Evolutionary conservation across 2,888 invertebrate species (phyloP), one percentile per base, ranked within the genome.

Genomic region (Hypolimnas misippus): DNA sequence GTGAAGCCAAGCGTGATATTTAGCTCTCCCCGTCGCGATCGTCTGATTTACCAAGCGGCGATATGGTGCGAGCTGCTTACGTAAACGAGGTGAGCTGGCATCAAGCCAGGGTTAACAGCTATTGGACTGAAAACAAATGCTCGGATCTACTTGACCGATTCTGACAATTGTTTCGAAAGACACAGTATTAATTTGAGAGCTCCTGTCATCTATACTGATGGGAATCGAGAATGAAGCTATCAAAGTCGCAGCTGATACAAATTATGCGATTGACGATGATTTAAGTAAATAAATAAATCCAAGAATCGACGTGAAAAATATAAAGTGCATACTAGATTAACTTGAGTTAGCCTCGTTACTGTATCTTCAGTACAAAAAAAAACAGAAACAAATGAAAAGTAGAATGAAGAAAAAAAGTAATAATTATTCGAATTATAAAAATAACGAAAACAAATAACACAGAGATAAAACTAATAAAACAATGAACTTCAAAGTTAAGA

Each of bases 81-180:
- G 69, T 70, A 75, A 77, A 68, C 71, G 67, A 78, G 77, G 76
- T 76, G 71, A 68, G 71, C 73, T 81, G 80, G 81, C 79, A 40
- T 1, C 1, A 19, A 29, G 79, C 81, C 81, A 81, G 72, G 65
- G 65, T 63, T 72, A 74, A 73, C 74, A 72, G 75, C 75, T 76
- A 75, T 74, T 73, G 72, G 70, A 68, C 68, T 68, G 71, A 72
- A 74, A 76, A 73, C 70, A 73, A 73, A 73, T 73, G 70, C 70
- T 67, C 57, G 66, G 67, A 67, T 71, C 67, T 70, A 69, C 72
- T 73, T 73, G 73, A 73, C 70, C 70, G 72, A 73, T 73, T 68
- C 70, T 63, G 70, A 70, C 70, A 67, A 73, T 73, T 73, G 72
- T 71, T 73, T 73, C 66, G 68, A 66, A 69, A 70, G 73, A 70